Base-by-base conservation (phyloP, 1,140 invertebrate species). In the Mizuhopecten yessoensis region DNA sequence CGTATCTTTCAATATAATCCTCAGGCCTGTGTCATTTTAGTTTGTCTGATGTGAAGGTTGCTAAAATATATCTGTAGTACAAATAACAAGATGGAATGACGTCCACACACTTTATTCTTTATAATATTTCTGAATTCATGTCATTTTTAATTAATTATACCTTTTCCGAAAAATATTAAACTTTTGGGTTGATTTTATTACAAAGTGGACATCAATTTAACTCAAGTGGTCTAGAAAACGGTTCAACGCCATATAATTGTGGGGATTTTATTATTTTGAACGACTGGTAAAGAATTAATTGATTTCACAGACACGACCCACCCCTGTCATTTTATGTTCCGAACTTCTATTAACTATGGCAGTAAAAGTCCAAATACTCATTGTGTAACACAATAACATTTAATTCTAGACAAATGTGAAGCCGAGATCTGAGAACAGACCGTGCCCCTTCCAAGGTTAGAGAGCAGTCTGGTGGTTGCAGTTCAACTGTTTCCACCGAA, bases 341-440 rank as follows among this genome's bases (percentile, higher is more conserved):
- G 57, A 75, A 75, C n/a, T 23, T 75, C 57, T 75, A 75, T 75
- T 75, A 75, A 75, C 57, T 75, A 17, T 29, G 1, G 57, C 57
- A n/a, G 57, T 75, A 75, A 45, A 45, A 75, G 57, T 75, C 57
- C 57, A 75, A 75, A 75, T 75, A n/a, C 3, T 75, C n/a, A 75
- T 75, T 75, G 57, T 75, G 17, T 75, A 75, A 75, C 57, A 75
- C 57, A 75, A 75, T 29, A 29, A 75, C 13, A 75, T 29, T 75
- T 75, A 75, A 75, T 75, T 29, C 57, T 75, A 75, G 57, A 75
- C 57, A 75, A 75, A 75, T 75, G 57, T 13, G 57, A 29, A 5
- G 23, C n/a, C 15, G 20, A 29, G 57, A 75, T 75, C 57, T 75
- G 57, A 75, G 57, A 75, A 75, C 23, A 29, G 29, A 75, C 57